Evolutionary conservation across 64 coral and sea anemone genomes (phyloP).

Genomic region (Pocillopora verrucosa): DNA sequence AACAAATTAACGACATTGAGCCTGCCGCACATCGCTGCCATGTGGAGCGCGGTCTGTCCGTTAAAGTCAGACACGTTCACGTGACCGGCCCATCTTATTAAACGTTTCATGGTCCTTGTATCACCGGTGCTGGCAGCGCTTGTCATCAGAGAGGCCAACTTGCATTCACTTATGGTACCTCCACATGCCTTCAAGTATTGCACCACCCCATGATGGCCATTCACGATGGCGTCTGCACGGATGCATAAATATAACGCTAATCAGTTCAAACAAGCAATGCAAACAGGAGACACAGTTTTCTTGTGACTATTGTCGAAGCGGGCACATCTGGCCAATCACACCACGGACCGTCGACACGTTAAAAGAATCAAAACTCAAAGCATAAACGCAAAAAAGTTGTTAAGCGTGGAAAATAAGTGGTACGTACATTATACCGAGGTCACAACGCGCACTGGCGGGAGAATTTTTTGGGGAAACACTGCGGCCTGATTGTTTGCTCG

Average conservation of each 20-base stretch:
- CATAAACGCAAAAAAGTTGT: too few relatives aligned
- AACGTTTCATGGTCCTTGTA: conserved; percentile 58
- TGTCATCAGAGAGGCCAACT: conserved; percentile 61
- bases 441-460: too few relatives aligned
- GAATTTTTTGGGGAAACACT: too few relatives aligned
- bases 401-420: too few relatives aligned
- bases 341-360: too few relatives aligned
- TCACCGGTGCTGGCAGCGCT: conserved; percentile 63
- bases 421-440: too few relatives aligned
- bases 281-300: too few relatives aligned
- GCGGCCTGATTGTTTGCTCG: too few relatives aligned
- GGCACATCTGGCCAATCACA: too few relatives aligned
- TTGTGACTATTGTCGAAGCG: too few relatives aligned
- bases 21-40: conserved; percentile 57
- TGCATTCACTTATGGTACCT: conserved; percentile 50
- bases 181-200: conserved; percentile 82
- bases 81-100: conserved; percentile 84
- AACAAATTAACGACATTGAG: conserved; percentile 59
- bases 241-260: not conserved
- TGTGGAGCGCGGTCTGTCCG: conserved; percentile 75
- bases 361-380: too few relatives aligned
- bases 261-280: too few relatives aligned
- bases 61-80: conserved; percentile 78
- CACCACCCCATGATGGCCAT: conserved; percentile 57
- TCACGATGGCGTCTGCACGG: conserved; percentile 64